Evolutionary conservation across 2,797 vertebrate species (phyloP).

Genomic region (Muraenolepis orangiensis): DNA sequence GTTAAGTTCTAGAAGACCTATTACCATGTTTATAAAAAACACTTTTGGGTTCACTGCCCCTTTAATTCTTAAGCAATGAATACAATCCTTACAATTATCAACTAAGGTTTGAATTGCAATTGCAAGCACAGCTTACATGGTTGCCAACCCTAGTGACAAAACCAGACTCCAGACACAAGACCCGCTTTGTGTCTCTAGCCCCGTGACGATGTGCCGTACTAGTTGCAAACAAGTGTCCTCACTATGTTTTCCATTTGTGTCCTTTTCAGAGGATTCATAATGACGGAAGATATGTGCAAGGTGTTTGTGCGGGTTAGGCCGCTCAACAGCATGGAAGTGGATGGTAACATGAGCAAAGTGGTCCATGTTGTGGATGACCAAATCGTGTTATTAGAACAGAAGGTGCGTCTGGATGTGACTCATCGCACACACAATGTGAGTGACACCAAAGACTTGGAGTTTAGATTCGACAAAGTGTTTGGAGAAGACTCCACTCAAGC

Average conservation of each 20-base stretch:
- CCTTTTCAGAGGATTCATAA: slow-evolving; percentile 52
- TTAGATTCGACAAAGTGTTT: slow-evolving; percentile 93
- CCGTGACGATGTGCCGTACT: not conserved
- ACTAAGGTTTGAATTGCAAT: not conserved
- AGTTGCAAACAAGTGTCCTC: not conserved
- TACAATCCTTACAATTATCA: not conserved
- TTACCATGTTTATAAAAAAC: no score
- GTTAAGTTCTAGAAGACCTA: no score
- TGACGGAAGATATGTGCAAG: slow-evolving; percentile 80
- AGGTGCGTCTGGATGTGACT: slow-evolving; percentile 81
- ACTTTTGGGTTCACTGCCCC: no score
- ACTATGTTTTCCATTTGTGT: not conserved
- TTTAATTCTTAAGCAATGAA: not conserved
- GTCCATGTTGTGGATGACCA: slow-evolving; percentile 89
- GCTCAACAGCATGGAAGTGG: slow-evolving; percentile 76
- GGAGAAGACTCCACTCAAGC: slow-evolving; percentile 80
- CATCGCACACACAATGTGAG: slow-evolving; percentile 79
- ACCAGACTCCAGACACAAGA: no score
- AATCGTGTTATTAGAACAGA: slow-evolving; percentile 93
- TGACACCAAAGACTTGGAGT: slow-evolving; percentile 90
- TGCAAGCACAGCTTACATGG: no score
- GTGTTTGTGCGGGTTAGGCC: slow-evolving; percentile 93
- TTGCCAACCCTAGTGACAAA: no score
- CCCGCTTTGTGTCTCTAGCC: not conserved
- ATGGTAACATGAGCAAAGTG: slow-evolving; percentile 76